phyloP scores from a whole-genome alignment of 2,888 invertebrate genomes.

The Empis livida region DNA sequence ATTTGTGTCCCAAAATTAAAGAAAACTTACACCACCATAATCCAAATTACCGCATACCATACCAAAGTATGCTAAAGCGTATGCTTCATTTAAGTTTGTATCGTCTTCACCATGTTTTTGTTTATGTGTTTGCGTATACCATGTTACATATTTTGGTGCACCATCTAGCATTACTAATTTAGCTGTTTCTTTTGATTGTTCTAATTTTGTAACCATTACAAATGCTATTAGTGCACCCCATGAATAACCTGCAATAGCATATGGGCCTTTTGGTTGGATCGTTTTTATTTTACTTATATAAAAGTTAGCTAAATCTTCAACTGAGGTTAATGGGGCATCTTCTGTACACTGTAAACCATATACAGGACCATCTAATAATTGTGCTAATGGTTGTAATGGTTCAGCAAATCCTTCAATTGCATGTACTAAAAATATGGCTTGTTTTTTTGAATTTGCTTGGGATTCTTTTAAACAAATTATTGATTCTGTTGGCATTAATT shows the following conservation, averaged over 20 bases:
- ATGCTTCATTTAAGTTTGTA: slow-evolving; percentile 49
- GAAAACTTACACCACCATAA: slow-evolving; percentile 48
- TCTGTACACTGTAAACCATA: slow-evolving; percentile 83
- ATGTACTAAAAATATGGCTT: slow-evolving; percentile 57
- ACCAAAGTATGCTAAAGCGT: slow-evolving; percentile 71
- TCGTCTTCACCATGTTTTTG: slow-evolving; percentile 29
- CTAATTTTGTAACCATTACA: slow-evolving; percentile 83
- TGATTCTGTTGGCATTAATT: slow-evolving; percentile 62
- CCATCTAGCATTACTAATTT: slow-evolving; percentile 74
- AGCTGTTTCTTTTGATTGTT: slow-evolving; percentile 38
- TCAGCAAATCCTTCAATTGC: slow-evolving; percentile 81
- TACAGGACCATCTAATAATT: slow-evolving; percentile 58
- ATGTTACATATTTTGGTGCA: slow-evolving; percentile 67
- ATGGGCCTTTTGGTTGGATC: slow-evolving; percentile 70
- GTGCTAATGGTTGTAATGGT: slow-evolving; percentile 57
- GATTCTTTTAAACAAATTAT: slow-evolving; percentile 53
- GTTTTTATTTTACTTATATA: slow-evolving; percentile 61
- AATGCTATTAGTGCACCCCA: slow-evolving; percentile 91
- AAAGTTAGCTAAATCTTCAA: slow-evolving; percentile 57
- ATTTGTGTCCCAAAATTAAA: too few relatives aligned
- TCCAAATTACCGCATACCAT: slow-evolving; percentile 66
- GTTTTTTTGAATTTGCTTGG: slow-evolving; percentile 27
- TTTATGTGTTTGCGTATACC: slow-evolving; percentile 55
- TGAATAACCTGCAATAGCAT: slow-evolving; percentile 85
- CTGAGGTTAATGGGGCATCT: slow-evolving; percentile 57